Evolutionary conservation across 2,113 vertebrate species (phyloP).

Genomic region (Pan paniscus): DNA sequence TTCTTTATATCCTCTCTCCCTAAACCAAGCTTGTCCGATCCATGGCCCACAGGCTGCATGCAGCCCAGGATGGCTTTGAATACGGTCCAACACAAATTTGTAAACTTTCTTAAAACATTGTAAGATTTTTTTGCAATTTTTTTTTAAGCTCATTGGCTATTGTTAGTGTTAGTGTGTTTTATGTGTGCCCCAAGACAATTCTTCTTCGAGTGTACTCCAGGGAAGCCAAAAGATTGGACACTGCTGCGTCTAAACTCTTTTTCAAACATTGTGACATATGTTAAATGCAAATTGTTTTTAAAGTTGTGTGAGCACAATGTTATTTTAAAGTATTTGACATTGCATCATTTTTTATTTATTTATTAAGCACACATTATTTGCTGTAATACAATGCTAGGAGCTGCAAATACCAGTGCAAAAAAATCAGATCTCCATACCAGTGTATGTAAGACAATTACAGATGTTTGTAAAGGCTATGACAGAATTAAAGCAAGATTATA

Average conservation of each 20-base stretch:
- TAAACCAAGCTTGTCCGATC: not conserved
- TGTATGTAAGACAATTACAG: not conserved
- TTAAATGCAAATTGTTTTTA: constrained; percentile 9
- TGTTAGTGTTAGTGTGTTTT: too few relatives aligned
- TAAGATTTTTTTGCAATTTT: too few relatives aligned
- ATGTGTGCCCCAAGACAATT: too few relatives aligned
- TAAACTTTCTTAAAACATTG: too few relatives aligned
- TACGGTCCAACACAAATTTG: too few relatives aligned
- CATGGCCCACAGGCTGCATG: too few relatives aligned
- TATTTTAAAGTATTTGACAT: constrained; percentile 20
- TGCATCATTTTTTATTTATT: not conserved
- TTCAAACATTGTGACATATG: not conserved
- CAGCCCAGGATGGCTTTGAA: too few relatives aligned
- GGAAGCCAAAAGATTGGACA: too few relatives aligned
- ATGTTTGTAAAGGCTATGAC: not conserved
- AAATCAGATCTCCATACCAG: not conserved
- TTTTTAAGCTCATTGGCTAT: too few relatives aligned
- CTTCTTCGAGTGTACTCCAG: too few relatives aligned
- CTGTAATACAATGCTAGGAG: not conserved
- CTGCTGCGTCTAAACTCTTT: not conserved
- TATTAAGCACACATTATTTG: not conserved
- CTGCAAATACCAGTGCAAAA: not conserved
- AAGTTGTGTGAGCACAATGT: not conserved
- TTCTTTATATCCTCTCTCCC: not conserved
- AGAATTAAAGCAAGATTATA: not conserved